Evolutionary conservation across 2,888 invertebrate species (phyloP), one percentile per base, ranked within the genome.

Genomic region (Salpingus planirostris): DNA sequence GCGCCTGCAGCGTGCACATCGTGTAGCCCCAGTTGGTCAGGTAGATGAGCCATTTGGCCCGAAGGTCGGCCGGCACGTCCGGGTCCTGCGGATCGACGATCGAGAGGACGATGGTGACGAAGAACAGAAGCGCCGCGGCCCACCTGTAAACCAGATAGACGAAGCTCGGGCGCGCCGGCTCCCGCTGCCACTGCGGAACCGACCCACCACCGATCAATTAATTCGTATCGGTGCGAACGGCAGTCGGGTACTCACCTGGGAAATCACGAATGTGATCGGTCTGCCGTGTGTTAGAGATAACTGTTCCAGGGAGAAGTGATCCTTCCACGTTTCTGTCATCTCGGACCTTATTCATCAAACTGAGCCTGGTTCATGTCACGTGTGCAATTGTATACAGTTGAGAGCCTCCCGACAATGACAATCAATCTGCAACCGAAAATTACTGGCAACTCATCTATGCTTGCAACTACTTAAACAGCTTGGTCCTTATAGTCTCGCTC

Each of bases 21-120:
- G 71, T 52, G 52, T 73, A 71, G 21, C 80, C 81, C 81, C 82
- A 82, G 59, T 82, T 79, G 6, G 83, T 83, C 49, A 83, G 70
- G 58, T 78, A 83, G 42, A 81, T 79, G 34, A 74, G 69, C 80
- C 80, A 83, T 50, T 77, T 78, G 41, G 67, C 66, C 48, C 67
- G 64, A 54, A 69, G 71, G 23, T 50, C 51, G 21, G 57, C 55
- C 1, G 67, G 63, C 0, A 67, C 65, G 2, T 62, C 53, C 43
- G 68, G 35, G 29, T 55, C 42, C 27, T 53, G 50, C 5, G 68
- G 66, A 29, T 55, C 54, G 18, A 57, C 46, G 22, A 73, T 55
- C 21, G 58, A 54, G 12, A 60, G 37, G 11, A 59, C 34, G 53
- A 58, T 56, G 2, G 58, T 55, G 11, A 54, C 44, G 18, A 59